Percentiles rank a stretch among this genome's conserved stretches.
Evolutionary conservation across 2,888 invertebrate genomes (phyloP).

Genomic region (Trachelus stipa): DNA sequence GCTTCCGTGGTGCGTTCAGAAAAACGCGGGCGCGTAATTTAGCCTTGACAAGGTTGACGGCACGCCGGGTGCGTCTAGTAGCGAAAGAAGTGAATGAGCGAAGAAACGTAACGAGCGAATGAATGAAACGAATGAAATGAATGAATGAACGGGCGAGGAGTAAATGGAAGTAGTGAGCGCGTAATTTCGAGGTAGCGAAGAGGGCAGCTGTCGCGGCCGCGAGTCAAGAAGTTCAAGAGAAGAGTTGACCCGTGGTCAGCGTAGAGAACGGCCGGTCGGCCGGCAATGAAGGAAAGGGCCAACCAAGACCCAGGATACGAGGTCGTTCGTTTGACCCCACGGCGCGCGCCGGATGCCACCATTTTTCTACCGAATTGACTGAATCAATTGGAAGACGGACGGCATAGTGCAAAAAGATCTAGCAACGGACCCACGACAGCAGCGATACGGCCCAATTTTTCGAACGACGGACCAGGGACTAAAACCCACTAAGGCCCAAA

Average conservation of each 20-base stretch:
- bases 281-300: conserved; percentile 51
- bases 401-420: conserved; percentile 31
- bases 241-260: conserved; percentile 55
- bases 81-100: conserved; percentile 24
- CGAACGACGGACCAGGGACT: rapidly evolving
- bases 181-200: conserved; percentile 33
- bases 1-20: not conserved
- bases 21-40: not conserved
- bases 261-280: conserved; percentile 26
- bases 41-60: conserved; percentile 8
- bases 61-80: not conserved
- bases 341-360: conserved; percentile 64
- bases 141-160: conserved; percentile 27
- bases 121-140: conserved; percentile 28
- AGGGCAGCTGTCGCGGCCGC: conserved; percentile 61
- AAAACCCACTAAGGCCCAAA: not conserved
- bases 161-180: conserved; percentile 13
- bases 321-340: conserved; percentile 63
- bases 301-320: conserved; percentile 62
- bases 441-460: not conserved
- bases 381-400: conserved; percentile 44
- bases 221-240: conserved; percentile 42
- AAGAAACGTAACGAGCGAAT: conserved; percentile 25
- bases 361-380: conserved; percentile 59
- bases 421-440: not conserved